These are phyloP conservation scores for Eustalomyia histrio DNA, from an alignment of 2,888 invertebrate species.

Conservation along the genomic window DNA sequence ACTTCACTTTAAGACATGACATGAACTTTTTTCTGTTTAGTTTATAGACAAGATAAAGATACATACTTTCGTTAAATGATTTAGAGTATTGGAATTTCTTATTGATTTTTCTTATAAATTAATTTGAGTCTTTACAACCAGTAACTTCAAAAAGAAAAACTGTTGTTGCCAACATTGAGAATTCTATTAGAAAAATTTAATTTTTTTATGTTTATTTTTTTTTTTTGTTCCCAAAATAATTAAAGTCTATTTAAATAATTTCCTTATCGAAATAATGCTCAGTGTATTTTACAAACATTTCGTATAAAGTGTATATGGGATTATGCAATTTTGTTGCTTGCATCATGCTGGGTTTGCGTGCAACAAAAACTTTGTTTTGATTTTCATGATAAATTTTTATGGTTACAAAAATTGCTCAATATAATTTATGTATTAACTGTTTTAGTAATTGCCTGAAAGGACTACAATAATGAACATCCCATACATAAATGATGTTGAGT, in stretches of 20 bases:
- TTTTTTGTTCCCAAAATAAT: too few relatives aligned
- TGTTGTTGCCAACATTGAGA: too few relatives aligned
- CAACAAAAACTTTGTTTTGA: conserved; percentile 11
- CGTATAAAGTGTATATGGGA: not conserved
- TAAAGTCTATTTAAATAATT: not conserved
- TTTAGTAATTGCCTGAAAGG: not conserved
- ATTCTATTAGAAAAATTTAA: too few relatives aligned
- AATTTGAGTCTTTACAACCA: not conserved
- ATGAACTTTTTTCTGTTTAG: conserved; percentile 36
- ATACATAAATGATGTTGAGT: too few relatives aligned
- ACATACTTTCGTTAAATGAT: conserved; percentile 40
- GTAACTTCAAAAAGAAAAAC: not conserved
- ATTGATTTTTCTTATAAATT: conserved; percentile 26
- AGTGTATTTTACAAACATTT: not conserved
- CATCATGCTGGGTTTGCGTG: conserved; percentile 22
- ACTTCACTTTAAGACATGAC: conserved; percentile 19
- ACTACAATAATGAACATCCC: not conserved
- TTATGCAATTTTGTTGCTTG: conserved; percentile 1
- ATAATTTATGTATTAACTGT: not conserved
- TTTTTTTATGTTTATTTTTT: too few relatives aligned
- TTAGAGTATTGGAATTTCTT: conserved; percentile 54
- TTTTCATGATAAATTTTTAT: not conserved
- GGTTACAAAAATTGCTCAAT: not conserved
- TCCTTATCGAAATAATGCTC: not conserved
- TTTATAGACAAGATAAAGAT: conserved; percentile 47